Conservation (phyloP, 2,113 vertebrate genomes). For the Paramisgurnus dabryanus region DNA sequence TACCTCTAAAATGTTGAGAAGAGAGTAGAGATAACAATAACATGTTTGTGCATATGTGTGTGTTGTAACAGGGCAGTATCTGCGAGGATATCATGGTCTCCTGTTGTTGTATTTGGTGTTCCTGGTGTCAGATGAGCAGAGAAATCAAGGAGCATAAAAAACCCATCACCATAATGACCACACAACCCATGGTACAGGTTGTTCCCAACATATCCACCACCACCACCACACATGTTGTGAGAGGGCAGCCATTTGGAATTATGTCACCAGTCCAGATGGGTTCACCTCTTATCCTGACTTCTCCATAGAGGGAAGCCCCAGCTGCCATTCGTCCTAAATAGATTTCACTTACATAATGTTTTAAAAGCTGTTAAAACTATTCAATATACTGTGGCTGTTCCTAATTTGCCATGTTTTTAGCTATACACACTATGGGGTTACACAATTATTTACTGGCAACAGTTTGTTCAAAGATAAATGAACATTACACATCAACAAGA, state of each 20-base stretch:
- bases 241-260: neutral
- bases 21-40: neutral
- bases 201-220: neutral
- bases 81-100: slow-evolving; percentile 45
- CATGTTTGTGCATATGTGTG: slow-evolving; percentile 20
- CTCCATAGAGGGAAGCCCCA: too few species aligned
- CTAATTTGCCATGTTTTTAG: too few species aligned
- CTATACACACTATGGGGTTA: too few species aligned
- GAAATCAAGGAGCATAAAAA: slow-evolving; percentile 38
- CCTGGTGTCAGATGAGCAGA: slow-evolving; percentile 50
- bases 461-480: too few species aligned
- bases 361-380: too few species aligned
- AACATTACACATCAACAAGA: too few species aligned
- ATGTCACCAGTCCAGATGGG: neutral
- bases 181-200: neutral
- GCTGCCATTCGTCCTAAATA: too few species aligned
- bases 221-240: neutral
- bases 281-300: neutral
- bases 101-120: slow-evolving; percentile 46
- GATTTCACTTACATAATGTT: too few species aligned
- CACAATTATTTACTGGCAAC: too few species aligned
- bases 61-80: slow-evolving; percentile 37
- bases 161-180: neutral
- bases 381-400: too few species aligned
- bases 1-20: too few species aligned